Conservation (phyloP, 2,888 invertebrate genomes). For the Acanthosepion esculentum region DNA sequence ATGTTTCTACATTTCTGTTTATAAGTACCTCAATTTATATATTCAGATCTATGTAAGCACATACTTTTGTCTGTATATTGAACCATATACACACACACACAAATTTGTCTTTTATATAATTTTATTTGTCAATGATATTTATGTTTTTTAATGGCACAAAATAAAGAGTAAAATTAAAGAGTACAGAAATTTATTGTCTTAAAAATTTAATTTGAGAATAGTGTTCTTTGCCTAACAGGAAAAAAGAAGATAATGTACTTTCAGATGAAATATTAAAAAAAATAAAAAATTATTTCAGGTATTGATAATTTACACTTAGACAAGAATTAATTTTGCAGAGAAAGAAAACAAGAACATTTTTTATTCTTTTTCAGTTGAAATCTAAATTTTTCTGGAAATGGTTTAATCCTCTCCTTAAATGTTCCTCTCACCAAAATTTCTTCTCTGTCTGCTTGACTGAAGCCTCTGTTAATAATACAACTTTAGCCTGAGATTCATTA, state of each 20-base stretch:
- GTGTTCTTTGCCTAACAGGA: not conserved
- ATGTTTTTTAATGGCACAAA: not conserved
- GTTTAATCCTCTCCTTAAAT: not conserved
- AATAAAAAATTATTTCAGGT: not conserved
- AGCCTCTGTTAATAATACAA: not conserved
- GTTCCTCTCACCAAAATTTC: not conserved
- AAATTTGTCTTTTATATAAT: not conserved
- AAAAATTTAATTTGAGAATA: not conserved
- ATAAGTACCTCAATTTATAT: too few species aligned
- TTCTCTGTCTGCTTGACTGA: not conserved
- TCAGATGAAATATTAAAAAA: not conserved
- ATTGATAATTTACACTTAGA: not conserved
- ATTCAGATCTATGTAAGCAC: not conserved
- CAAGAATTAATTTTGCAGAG: not conserved
- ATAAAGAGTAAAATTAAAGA: not conserved
- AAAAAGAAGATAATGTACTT: not conserved
- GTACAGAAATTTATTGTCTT: not conserved
- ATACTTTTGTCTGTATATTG: not conserved
- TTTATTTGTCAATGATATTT: not conserved
- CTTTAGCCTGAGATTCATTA: not conserved
- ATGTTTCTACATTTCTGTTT: too few species aligned
- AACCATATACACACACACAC: not conserved
- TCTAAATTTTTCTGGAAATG: not conserved
- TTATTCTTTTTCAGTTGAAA: too few species aligned
- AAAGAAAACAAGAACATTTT: not conserved